Evolutionary conservation across 1,140 invertebrate genomes (phyloP), one percentile per base, ranked within the genome.

Genomic region (Heliconius congener): DNA sequence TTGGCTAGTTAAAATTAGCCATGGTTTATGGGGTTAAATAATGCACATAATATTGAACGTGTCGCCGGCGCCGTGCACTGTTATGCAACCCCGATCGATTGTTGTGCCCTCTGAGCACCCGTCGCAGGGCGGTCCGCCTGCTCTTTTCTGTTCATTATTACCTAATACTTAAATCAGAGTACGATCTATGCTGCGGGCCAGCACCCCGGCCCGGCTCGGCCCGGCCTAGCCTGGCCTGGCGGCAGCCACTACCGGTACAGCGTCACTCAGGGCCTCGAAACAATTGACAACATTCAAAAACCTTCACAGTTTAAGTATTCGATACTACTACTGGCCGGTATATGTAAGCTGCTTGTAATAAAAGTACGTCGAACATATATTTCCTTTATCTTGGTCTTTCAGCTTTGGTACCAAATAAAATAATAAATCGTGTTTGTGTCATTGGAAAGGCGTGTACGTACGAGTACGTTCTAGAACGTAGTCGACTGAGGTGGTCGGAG

Each of bases 1-100:
- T 85, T 77, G 82, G 81, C 78, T 70, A 79, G 79, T 83, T 86
- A 86, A 85, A 84, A 80, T 87, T 82, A 84, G 83, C 84, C 82
- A 83, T 81, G 73, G 81, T 80, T 78, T 77, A 81, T 79, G 74
- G 71, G 77, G 71, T 74, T 84, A 57, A 82, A 80, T 80, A 82
- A 82, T 84, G 78, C 78, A 82, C 81, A 79, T 46, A 66, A 46
- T 66, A 83, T 82, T 76, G 81, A 82, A 80, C 71, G 75, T 76
- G 76, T 73, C 78, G 73, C 78, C 74, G 70, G 50, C 78, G 76
- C 78, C 74, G 73, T 80, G 83, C 81, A 84, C 71, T 74, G 78
- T 84, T 84, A 84, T 82, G 83, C 83, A 84, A 84, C 79, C 16
- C 19, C 46, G 76, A 84, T 85, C 74, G 83, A 83, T 85, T 80